These are phyloP conservation scores for Heliornis fulica DNA, from an alignment of 2,113 vertebrate genomes.

Conservation along the genomic window DNA sequence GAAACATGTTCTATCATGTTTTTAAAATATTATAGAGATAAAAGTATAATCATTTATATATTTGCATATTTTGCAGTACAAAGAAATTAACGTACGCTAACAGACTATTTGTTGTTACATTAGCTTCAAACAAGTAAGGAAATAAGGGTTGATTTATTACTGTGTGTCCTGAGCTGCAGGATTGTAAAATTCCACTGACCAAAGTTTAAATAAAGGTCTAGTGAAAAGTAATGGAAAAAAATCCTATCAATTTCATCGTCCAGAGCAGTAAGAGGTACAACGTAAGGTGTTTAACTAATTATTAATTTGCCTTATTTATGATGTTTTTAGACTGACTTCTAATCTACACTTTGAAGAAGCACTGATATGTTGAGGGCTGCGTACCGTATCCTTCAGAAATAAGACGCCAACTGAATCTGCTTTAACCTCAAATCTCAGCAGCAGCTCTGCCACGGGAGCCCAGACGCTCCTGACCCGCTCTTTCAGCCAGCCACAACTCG, in stretches of 20 bases:
- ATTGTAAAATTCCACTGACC: not conserved
- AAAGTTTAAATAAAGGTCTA: not conserved
- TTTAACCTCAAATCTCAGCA: not conserved
- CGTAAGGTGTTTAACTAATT: not conserved
- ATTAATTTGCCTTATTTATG: not conserved
- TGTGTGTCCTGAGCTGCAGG: not conserved
- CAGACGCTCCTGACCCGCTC: rapidly evolving
- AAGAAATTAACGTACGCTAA: not conserved
- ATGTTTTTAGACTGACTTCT: not conserved
- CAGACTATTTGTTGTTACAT: constrained; percentile 15
- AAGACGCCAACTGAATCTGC: not conserved
- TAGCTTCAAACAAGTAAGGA: constrained; percentile 26
- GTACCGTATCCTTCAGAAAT: not conserved
- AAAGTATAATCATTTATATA: not conserved
- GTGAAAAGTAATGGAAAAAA: not conserved
- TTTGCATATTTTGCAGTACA: constrained; percentile 30
- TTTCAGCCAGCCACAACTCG: not conserved
- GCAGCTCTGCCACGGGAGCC: not conserved
- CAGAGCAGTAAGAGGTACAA: not conserved
- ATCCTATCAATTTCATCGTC: not conserved
- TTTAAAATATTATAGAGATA: constrained; percentile 8
- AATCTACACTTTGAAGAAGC: not conserved
- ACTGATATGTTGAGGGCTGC: not conserved
- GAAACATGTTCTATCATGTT: not conserved
- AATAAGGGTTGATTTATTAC: not conserved